Evolutionary conservation across 2,113 vertebrate genomes (phyloP).

Genomic region (Chionis minor): DNA sequence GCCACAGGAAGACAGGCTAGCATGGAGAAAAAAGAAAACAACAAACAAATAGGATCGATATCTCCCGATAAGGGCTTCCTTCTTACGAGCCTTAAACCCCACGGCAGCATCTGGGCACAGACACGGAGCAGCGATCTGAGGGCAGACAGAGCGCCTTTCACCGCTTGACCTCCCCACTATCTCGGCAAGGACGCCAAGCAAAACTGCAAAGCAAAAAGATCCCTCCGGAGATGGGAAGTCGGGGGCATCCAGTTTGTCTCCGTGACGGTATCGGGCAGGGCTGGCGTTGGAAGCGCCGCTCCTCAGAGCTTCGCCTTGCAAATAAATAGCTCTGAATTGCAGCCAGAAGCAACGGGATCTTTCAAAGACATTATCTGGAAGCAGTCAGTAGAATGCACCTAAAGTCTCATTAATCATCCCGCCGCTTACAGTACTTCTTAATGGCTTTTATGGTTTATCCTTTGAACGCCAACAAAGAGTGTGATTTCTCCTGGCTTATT

Average conservation of each 20-base stretch:
- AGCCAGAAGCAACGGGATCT: slow-evolving; percentile 76
- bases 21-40: neutral
- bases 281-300: slow-evolving; percentile 14
- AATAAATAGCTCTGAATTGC: slow-evolving; percentile 79
- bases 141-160: neutral
- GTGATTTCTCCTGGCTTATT: slow-evolving; percentile 78
- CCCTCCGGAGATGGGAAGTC: slow-evolving; percentile 34
- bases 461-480: slow-evolving; percentile 77
- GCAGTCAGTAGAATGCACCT: slow-evolving; percentile 71
- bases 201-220: neutral
- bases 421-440: slow-evolving; percentile 74
- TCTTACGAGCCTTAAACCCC: neutral
- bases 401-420: slow-evolving; percentile 78
- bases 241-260: slow-evolving; percentile 34
- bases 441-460: slow-evolving; percentile 82
- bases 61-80: neutral
- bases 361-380: slow-evolving; percentile 82
- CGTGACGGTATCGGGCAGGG: slow-evolving; percentile 39
- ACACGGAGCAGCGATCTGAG: neutral
- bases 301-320: slow-evolving; percentile 75
- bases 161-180: neutral
- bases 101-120: neutral
- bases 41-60: neutral
- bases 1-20: rapidly evolving
- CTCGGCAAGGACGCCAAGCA: neutral